Evolutionary conservation across 2,113 vertebrate genomes (phyloP), one percentile per base, ranked within the genome.

Genomic region (Gobius niger): DNA sequence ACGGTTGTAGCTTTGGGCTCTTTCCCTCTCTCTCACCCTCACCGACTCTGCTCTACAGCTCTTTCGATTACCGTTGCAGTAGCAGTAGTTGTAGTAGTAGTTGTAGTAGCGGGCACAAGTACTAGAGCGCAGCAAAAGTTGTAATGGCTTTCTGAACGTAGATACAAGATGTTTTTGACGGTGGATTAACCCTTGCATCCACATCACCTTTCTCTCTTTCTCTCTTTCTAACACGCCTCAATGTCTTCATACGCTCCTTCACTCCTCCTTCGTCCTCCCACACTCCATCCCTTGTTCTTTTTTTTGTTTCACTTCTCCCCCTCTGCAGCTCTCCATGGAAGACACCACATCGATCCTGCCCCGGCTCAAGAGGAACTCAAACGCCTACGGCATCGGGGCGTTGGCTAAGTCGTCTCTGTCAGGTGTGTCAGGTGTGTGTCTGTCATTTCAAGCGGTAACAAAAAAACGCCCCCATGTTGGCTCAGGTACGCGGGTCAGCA

Each of bases 351-450:
- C 98, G 78, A 99, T 99, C 85, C 95, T 99, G 70, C 98, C 98
- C 46, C 96, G 95, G 82, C 93, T 99, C 85, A 99, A 99, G 88
- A 99, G 98, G 90, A 93, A 96, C 83, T 96, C 98, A 72, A 98
- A 99, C 68, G 94, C 96, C 73, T 99, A 98, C 65, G 95, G 98
- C 89, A 99, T 99, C 79, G 97, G 98, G 62, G 98, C 98, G 91
- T 92, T 99, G 93, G 98, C 98, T 93, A 99, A 99, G 90, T 97
- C 98, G 63, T 99, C 98, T 77, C 95, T 99, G 93, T 95, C 97
- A 96, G 98, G 98, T 99, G 93, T 94, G 93, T 92, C 92, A 94
- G 93, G 93, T 93, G 93, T 94, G 93, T 94, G 92, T 94, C 90
- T 94, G 92, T 93, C 87, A 85, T 92, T 90, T 90, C 81, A 57